These are phyloP conservation scores for Papilio protenor DNA, from an alignment of 2,888 invertebrate genomes.

Conservation along the genomic window DNA sequence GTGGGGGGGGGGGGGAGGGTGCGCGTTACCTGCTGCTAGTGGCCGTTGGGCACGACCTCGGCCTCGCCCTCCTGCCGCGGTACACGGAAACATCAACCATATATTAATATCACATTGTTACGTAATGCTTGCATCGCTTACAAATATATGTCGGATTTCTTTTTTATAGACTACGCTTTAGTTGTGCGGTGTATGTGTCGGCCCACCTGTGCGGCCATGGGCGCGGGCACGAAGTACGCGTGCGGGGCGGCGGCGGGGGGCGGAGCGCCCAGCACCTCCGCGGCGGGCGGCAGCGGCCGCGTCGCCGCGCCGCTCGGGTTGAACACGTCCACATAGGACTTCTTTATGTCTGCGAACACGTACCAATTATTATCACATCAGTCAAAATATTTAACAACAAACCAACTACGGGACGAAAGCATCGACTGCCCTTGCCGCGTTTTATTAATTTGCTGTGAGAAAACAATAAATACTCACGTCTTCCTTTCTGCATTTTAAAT, in stretches of 20 bases:
- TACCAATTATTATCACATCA: neutral
- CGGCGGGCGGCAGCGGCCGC: slow-evolving; percentile 57
- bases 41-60: slow-evolving; percentile 63
- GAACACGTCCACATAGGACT: slow-evolving; percentile 95
- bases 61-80: slow-evolving; percentile 62
- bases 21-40: slow-evolving; percentile 62
- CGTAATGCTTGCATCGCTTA: too few relatives aligned
- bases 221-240: slow-evolving; percentile 57
- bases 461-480: slow-evolving; percentile 84
- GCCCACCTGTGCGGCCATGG: slow-evolving; percentile 47
- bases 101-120: neutral
- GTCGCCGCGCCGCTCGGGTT: slow-evolving; percentile 86
- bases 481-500: slow-evolving; percentile 91
- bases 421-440: too few relatives aligned
- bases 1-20: too few relatives aligned
- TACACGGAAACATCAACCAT: slow-evolving; percentile 46
- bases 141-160: too few relatives aligned
- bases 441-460: too few relatives aligned
- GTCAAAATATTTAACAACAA: too few relatives aligned
- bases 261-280: slow-evolving; percentile 55
- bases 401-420: too few relatives aligned
- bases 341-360: slow-evolving; percentile 87
- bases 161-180: neutral
- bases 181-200: slow-evolving; percentile 1
- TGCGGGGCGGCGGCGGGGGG: slow-evolving; percentile 62